phyloP scores from a whole-genome alignment of 2,888 invertebrate species.

The Pachydiplax longipennis region DNA sequence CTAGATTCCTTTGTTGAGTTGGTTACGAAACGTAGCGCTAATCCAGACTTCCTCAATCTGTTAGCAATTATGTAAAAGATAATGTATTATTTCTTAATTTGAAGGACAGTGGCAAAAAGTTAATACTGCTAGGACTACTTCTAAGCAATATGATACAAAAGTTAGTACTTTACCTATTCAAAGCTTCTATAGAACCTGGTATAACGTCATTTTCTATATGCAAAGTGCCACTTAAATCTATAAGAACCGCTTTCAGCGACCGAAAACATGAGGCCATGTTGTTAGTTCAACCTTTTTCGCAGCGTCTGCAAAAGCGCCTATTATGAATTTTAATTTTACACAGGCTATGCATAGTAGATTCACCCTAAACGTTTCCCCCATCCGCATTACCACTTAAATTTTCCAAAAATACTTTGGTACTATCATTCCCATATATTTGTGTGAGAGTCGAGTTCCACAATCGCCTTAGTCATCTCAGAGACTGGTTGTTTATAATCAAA shows the following conservation, averaged over 20 bases:
- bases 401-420: too few relatives aligned
- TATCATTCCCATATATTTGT: too few relatives aligned
- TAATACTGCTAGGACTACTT: neutral
- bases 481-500: too few relatives aligned
- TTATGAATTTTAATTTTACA: too few relatives aligned
- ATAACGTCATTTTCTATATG: conserved; percentile 77
- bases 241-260: conserved; percentile 67
- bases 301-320: too few relatives aligned
- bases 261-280: conserved; percentile 48
- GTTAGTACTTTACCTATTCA: conserved; percentile 65
- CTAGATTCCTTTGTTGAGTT: conserved; percentile 86
- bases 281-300: too few relatives aligned
- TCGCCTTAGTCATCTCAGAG: too few relatives aligned
- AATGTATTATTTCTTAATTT: neutral
- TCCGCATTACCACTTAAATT: too few relatives aligned
- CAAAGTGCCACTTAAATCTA: conserved; percentile 84
- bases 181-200: conserved; percentile 71
- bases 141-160: neutral
- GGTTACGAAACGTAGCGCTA: conserved; percentile 79
- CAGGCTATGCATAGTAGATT: too few relatives aligned
- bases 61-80: conserved; percentile 47
- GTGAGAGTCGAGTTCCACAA: too few relatives aligned
- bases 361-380: too few relatives aligned
- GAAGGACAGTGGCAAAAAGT: neutral
- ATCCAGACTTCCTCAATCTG: conserved; percentile 66